Conservation (phyloP, 1,140 invertebrate species). For the Halesus radiatus region DNA sequence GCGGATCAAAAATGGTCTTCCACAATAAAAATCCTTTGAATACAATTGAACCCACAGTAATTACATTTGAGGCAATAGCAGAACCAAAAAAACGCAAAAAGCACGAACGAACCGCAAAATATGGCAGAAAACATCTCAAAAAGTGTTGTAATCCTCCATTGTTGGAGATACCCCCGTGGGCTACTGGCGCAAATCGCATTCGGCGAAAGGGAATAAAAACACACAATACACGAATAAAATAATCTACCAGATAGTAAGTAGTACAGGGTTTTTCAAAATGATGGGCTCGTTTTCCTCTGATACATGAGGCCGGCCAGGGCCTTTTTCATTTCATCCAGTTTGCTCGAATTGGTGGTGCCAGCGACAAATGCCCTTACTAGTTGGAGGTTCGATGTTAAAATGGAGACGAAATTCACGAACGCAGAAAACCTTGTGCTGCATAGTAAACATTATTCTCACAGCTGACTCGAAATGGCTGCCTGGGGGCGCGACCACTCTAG, state of each 20-base stretch:
- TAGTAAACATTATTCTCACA: no score
- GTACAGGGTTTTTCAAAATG: no score
- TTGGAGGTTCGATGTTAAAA: no score
- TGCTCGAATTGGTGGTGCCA: no score
- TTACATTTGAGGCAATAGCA: background rate
- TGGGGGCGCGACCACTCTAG: no score
- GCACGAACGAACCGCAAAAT: conserved; percentile 8
- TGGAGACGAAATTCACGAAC: no score
- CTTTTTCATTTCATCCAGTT: no score
- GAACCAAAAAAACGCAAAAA: background rate
- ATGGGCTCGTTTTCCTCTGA: no score
- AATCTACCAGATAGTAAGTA: background rate
- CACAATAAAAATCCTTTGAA: conserved; percentile 23
- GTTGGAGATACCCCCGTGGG: conserved; percentile 13
- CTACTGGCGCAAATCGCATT: conserved; percentile 14
- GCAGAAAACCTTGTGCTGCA: no score
- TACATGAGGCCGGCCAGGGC: no score
- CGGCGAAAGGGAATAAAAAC: background rate
- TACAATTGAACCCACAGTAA: conserved; percentile 2
- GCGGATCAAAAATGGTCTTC: background rate
- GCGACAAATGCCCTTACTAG: no score
- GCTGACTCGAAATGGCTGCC: no score
- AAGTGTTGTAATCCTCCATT: conserved; percentile 34
- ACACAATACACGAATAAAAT: conserved; percentile 9
- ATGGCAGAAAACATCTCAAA: conserved; percentile 12